Evolutionary conservation across 2,888 invertebrate species (phyloP).

Genomic region (Noctua comes): DNA sequence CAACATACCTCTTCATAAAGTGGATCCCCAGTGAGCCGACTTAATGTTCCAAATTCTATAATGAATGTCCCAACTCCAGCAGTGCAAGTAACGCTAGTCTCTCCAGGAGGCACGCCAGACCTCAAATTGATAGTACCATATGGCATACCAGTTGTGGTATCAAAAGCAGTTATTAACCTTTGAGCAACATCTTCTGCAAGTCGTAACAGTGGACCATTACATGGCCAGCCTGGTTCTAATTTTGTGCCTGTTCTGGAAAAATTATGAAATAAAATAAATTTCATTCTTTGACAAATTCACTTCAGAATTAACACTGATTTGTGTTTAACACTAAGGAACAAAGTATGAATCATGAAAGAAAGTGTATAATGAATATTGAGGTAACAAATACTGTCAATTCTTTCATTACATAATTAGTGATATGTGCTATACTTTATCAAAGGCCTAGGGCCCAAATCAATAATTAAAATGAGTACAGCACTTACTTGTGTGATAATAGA

Average conservation of each 20-base stretch:
- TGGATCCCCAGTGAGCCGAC: constrained; percentile 97
- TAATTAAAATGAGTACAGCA: neutral
- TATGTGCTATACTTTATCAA: neutral
- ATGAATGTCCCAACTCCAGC: constrained; percentile 99
- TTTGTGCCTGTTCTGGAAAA: constrained; percentile 92
- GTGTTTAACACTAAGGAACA: neutral
- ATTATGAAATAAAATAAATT: neutral
- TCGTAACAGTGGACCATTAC: constrained; percentile 97
- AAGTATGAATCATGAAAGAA: neutral
- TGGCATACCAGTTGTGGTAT: constrained; percentile 98
- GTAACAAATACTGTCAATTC: neutral
- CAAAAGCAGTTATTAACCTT: constrained; percentile 96
- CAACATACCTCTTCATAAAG: constrained; percentile 96
- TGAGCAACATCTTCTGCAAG: constrained; percentile 98
- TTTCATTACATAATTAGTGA: neutral
- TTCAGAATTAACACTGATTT: neutral
- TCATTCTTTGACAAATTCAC: neutral
- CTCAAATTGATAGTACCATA: constrained; percentile 98
- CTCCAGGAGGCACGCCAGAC: constrained; percentile 97
- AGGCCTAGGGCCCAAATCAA: neutral
- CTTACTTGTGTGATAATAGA: constrained; percentile 95
- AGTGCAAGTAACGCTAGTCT: constrained; percentile 99
- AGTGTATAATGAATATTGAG: neutral
- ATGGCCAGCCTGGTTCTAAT: constrained; percentile 98
- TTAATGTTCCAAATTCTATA: constrained; percentile 98